These are phyloP conservation scores for Dynastes tityus DNA, from an alignment of 2,888 invertebrate genomes.

Conservation along the genomic window DNA sequence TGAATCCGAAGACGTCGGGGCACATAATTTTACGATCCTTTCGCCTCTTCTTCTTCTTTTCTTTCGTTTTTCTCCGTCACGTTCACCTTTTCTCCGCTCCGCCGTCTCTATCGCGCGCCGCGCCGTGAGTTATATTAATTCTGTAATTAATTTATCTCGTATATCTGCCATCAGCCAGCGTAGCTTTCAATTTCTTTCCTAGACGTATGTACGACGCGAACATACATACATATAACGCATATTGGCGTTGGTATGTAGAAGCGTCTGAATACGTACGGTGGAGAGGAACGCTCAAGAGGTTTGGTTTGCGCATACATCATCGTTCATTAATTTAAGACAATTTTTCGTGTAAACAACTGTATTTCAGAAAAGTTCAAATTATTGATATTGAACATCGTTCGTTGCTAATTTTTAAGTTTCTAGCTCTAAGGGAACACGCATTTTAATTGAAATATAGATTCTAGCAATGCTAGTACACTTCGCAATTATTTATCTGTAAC, in stretches of 20 bases:
- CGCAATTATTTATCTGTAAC: too few relatives aligned
- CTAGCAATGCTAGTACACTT: too few relatives aligned
- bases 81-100: neutral
- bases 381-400: too few relatives aligned
- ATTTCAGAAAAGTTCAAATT: too few relatives aligned
- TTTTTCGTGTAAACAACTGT: too few relatives aligned
- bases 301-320: too few relatives aligned
- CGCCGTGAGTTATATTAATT: constrained; percentile 39
- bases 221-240: neutral
- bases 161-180: constrained; percentile 22
- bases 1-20: constrained; percentile 35
- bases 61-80: too few relatives aligned
- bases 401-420: too few relatives aligned
- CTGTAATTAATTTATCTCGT: constrained; percentile 45
- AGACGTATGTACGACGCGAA: neutral
- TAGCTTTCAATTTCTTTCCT: constrained; percentile 38
- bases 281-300: neutral
- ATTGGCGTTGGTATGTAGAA: neutral
- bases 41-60: constrained; percentile 2
- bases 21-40: constrained; percentile 40
- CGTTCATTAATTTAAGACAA: too few relatives aligned
- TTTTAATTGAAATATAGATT: too few relatives aligned
- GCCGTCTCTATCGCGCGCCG: neutral
- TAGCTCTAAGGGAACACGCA: too few relatives aligned
- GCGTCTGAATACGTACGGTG: neutral